Evolutionary conservation across 2,888 invertebrate genomes (phyloP), one percentile per base, ranked within the genome.

Genomic region (Netelia fuscicornis): DNA sequence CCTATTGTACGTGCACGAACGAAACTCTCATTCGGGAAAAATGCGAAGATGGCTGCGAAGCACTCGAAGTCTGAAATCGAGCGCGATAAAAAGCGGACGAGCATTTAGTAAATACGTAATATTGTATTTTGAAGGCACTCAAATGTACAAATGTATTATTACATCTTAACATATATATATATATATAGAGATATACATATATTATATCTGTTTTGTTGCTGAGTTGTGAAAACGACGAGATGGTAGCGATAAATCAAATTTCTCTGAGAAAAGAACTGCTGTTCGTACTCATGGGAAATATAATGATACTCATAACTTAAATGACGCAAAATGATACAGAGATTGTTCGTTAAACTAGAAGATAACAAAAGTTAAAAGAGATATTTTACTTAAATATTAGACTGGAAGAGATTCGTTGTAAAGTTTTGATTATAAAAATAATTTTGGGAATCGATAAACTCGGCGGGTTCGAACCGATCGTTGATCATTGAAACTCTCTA

Each of bases 141-240:
- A 75, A 65, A 81, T 81, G 75, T 81, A 81, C 81, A 80, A 80
- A 80, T 67, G 75, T 75, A 68, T 74, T 68, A 64, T 74, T 48
- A 54, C 58, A 72, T 67, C 67, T 11, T 74, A 74, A 60, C 9
- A 17, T 42, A 68, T 30, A 56, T 6, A 54, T 64, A 60, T 48
- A 76, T 67, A 54, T 8, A 54, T 17, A 54, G n/a, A 37, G 37
- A 37, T 37, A 37, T 37, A 37, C 37, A 37, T 37, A 37, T 10
- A 60, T 60, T 25, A 42, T 42, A 42, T 37, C n/a, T 65, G 17
- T 6, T 65, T 20, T 65, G 37, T 44, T 44, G 6, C 13, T 64
- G 20, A 10, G 8, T 65, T 44, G 20, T 10, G 65, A 17, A 9
- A 65, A 65, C 20, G 65, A 44, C 17, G n/a, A 64, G 37, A 64